Percentiles rank a stretch among this genome's conserved stretches.
These are phyloP conservation scores for Peromyscus californicus DNA, from an alignment of 2,113 vertebrate genomes.

Conservation along the genomic window DNA sequence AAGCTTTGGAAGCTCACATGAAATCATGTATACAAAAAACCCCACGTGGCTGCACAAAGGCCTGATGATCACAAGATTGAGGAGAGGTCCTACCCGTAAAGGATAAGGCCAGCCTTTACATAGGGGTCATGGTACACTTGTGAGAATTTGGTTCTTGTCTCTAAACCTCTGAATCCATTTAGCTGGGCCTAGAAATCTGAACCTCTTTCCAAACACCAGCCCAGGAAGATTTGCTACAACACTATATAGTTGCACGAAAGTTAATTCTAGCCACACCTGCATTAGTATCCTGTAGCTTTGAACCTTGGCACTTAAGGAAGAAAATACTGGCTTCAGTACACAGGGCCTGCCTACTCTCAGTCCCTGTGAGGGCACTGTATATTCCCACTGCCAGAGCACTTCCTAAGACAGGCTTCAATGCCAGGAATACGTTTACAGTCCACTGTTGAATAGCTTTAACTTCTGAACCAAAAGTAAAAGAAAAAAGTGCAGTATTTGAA, in stretches of 20 bases:
- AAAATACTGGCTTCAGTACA: background rate
- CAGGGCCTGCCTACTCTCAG: background rate
- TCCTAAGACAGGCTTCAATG: conserved; percentile 27
- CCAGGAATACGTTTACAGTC: background rate
- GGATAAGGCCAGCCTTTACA: background rate
- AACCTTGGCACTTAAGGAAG: conserved; percentile 25
- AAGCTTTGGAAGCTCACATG: background rate
- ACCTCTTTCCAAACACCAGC: background rate
- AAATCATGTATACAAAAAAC: background rate
- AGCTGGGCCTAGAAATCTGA: background rate
- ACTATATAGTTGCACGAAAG: background rate
- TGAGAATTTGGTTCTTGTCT: background rate
- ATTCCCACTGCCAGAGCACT: background rate
- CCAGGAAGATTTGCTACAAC: background rate
- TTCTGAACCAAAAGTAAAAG: conserved; percentile 39
- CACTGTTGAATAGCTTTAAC: background rate
- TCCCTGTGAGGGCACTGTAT: background rate
- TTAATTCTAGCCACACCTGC: background rate
- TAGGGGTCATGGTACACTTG: background rate
- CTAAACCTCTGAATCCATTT: background rate
- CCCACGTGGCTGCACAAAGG: background rate
- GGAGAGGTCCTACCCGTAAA: background rate
- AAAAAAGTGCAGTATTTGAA: background rate
- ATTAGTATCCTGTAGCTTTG: background rate
- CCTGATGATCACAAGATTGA: background rate